Evolutionary conservation across 2,888 invertebrate species (phyloP).

Genomic region (Fragum fragum): DNA sequence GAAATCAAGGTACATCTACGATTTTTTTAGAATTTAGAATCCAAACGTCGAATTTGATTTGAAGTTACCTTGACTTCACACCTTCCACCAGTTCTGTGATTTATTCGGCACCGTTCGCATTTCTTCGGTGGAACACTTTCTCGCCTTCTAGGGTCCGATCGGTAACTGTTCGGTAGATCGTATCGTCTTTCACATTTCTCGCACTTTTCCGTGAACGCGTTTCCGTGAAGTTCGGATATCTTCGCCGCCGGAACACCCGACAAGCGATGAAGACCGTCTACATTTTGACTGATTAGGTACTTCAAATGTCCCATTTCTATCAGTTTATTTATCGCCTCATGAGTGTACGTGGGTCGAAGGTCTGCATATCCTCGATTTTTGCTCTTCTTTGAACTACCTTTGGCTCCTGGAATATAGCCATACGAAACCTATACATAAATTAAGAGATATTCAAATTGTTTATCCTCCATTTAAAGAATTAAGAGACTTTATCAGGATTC

Average conservation of each 20-base stretch:
- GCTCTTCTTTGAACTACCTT: slow-evolving; percentile 39
- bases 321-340: slow-evolving; percentile 80
- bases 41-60: neutral
- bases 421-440: neutral
- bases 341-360: slow-evolving; percentile 80
- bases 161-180: slow-evolving; percentile 37
- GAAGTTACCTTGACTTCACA: slow-evolving; percentile 74
- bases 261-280: slow-evolving; percentile 81
- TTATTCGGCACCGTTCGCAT: slow-evolving; percentile 77
- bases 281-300: slow-evolving; percentile 82
- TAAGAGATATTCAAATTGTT: neutral
- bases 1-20: too few species aligned
- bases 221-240: slow-evolving; percentile 83
- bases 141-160: slow-evolving; percentile 21
- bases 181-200: slow-evolving; percentile 77
- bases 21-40: too few species aligned
- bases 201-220: slow-evolving; percentile 80
- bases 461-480: too few species aligned
- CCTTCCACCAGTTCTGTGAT: slow-evolving; percentile 78
- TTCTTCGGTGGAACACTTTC: slow-evolving; percentile 66
- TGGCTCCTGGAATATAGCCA: slow-evolving; percentile 31
- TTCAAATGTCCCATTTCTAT: slow-evolving; percentile 77
- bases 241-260: slow-evolving; percentile 77
- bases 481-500: too few species aligned
- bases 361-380: slow-evolving; percentile 27